Conservation (phyloP, 2,797 vertebrate species). For the Helarctos malayanus region DNA sequence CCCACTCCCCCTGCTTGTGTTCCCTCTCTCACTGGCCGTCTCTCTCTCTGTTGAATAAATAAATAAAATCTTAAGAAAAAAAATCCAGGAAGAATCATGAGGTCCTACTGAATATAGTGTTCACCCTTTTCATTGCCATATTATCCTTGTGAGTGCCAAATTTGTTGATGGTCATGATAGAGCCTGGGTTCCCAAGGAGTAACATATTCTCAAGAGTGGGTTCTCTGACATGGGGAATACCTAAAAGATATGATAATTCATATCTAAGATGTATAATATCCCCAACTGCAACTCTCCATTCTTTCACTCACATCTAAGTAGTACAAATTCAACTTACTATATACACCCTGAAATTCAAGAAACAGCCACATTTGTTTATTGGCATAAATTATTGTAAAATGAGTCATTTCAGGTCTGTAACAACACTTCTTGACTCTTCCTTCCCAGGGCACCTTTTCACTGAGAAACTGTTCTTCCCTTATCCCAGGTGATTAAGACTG, state of each 20-base stretch:
- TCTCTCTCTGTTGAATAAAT: no score
- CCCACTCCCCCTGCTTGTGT: no score
- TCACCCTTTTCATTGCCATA: not conserved
- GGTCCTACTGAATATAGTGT: not conserved
- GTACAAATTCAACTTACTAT: not conserved
- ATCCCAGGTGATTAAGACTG: not conserved
- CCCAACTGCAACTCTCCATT: not conserved
- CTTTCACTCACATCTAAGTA: not conserved
- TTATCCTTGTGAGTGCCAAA: not conserved
- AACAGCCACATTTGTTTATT: not conserved
- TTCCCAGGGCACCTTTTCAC: not conserved
- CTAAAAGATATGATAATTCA: not conserved
- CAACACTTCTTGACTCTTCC: not conserved
- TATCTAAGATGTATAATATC: not conserved
- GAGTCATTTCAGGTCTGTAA: not conserved
- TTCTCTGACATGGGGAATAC: not conserved
- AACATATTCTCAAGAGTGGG: not conserved
- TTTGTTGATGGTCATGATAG: not conserved
- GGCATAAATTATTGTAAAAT: constrained; percentile 22
- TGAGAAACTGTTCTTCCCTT: not conserved
- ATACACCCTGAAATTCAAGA: not conserved
- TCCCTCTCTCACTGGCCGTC: no score
- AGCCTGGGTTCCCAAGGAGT: not conserved
- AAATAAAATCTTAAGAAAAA: no score
- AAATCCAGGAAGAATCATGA: not conserved